Conservation (phyloP, 2,113 vertebrate genomes). For the Macaca fascicularis region DNA sequence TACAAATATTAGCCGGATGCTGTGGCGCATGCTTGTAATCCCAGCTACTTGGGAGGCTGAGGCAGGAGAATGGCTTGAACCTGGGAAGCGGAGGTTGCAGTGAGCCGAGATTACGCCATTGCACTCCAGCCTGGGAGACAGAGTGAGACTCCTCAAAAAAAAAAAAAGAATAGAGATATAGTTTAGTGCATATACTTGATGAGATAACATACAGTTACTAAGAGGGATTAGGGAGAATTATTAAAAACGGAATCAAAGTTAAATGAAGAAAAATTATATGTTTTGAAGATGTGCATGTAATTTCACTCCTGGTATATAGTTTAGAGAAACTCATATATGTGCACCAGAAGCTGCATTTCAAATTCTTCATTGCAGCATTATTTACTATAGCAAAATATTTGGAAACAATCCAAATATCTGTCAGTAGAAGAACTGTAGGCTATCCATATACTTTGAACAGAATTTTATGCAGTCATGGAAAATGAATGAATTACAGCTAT, state of each 20-base stretch:
- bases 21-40: no score
- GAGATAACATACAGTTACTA: neutral
- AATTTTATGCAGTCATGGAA: slow-evolving; percentile 1
- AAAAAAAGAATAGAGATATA: neutral
- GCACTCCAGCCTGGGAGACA: no score
- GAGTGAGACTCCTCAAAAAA: no score
- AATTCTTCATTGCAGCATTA: neutral
- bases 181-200: neutral
- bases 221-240: neutral
- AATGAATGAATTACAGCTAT: slow-evolving; percentile 27
- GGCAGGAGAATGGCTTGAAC: no score
- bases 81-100: no score
- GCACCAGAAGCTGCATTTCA: neutral
- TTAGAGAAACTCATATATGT: neutral
- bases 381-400: neutral
- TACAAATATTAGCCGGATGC: no score
- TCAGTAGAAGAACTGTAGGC: neutral
- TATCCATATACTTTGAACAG: neutral
- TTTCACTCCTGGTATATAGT: neutral
- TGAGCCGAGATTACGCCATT: no score
- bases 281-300: neutral
- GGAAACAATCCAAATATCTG: neutral
- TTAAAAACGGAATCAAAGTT: slow-evolving; percentile 7
- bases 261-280: neutral
- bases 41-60: no score